phyloP scores from a whole-genome alignment of 30 jellyfish, hydroid and myxozoan species.

The Hydractinia symbiolongicarpus region DNA sequence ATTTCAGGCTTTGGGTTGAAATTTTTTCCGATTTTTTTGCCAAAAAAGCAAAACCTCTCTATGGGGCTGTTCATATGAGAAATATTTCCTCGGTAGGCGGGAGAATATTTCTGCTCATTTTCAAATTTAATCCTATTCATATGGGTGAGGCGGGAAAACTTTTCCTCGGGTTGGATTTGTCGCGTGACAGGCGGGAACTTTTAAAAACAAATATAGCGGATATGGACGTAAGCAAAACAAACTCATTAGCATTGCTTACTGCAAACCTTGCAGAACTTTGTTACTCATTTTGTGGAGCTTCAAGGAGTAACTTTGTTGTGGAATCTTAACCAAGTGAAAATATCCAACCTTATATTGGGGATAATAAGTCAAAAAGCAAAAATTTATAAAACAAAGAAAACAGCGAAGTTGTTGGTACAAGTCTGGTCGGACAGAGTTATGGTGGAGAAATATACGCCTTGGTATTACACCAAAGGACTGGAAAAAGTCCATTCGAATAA shows the following conservation, averaged over 20 bases:
- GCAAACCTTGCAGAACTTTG: conserved; percentile 3
- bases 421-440: no score
- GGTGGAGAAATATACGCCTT: background rate
- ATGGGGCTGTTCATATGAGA: background rate
- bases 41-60: background rate
- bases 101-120: background rate
- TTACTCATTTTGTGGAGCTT: background rate
- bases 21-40: no score
- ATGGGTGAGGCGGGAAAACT: no score
- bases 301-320: background rate
- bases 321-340: background rate
- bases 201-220: no score
- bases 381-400: background rate
- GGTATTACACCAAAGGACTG: background rate
- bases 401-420: background rate
- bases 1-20: no score
- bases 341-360: background rate
- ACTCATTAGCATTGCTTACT: background rate
- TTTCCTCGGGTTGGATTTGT: no score
- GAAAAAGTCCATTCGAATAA: background rate
- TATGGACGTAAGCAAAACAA: no score
- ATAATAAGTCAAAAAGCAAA: background rate
- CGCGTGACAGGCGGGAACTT: no score
- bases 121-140: background rate
- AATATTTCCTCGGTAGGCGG: background rate